These are phyloP conservation scores for Catharus ustulatus DNA, from an alignment of 2,797 vertebrate species.

Conservation along the genomic window DNA sequence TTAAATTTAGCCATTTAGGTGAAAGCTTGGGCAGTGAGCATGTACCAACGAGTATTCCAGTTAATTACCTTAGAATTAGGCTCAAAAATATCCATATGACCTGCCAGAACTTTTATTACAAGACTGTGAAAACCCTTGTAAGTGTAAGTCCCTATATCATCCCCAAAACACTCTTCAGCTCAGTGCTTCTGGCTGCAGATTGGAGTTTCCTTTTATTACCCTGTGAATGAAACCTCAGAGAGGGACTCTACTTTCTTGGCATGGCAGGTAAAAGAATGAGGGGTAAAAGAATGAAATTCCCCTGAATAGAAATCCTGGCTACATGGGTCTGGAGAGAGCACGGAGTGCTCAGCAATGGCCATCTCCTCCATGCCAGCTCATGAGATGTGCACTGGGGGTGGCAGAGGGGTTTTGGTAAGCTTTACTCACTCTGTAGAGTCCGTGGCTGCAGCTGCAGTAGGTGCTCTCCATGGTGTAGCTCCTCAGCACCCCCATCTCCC, in stretches of 20 bases:
- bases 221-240: background rate
- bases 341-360: background rate
- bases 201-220: background rate
- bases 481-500: constrained; percentile 88
- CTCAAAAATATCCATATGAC: background rate
- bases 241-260: background rate
- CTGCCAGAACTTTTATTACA: background rate
- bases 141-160: background rate
- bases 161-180: background rate
- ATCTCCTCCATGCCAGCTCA: background rate
- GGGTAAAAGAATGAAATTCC: background rate
- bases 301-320: background rate
- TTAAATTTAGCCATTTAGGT: background rate
- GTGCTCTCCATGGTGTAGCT: constrained; percentile 97
- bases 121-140: background rate
- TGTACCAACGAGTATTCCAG: background rate
- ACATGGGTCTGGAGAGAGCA: background rate
- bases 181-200: background rate
- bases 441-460: constrained; percentile 91
- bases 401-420: background rate
- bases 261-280: background rate
- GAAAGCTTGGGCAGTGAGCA: background rate
- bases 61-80: background rate
- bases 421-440: constrained; percentile 86
- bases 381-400: background rate